phyloP scores from a whole-genome alignment of 2,888 invertebrate genomes.

The Zeuzera pyrina region DNA sequence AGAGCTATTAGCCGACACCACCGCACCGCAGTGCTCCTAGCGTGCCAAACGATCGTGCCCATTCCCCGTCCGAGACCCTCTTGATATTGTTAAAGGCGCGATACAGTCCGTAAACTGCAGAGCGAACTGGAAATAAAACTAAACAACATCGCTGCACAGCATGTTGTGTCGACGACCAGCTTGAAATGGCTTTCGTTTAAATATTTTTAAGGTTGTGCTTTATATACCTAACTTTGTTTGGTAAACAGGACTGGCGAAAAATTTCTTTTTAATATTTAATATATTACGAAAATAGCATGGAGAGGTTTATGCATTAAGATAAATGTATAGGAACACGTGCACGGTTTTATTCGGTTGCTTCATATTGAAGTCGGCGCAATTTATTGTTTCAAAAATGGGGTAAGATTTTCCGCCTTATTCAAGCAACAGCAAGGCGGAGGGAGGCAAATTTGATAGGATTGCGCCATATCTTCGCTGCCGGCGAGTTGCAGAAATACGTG shows the following conservation, averaged over 20 bases:
- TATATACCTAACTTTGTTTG: too few species aligned
- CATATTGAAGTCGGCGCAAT: constrained; percentile 48
- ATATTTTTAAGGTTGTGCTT: too few species aligned
- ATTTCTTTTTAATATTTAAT: too few species aligned
- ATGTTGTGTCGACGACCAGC: constrained; percentile 13
- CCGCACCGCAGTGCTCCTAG: constrained; percentile 38
- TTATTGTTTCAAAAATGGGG: constrained; percentile 49
- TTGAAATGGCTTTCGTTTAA: too few species aligned
- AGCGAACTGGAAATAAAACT: constrained; percentile 28
- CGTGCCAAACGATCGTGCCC: constrained; percentile 53
- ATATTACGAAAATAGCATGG: too few species aligned
- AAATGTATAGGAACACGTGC: constrained; percentile 18
- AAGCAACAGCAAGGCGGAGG: constrained; percentile 52
- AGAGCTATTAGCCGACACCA: constrained; percentile 66
- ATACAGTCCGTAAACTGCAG: constrained; percentile 34
- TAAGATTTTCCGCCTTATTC: constrained; percentile 64
- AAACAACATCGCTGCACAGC: constrained; percentile 26
- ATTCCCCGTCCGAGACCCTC: constrained; percentile 30
- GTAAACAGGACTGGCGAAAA: too few species aligned
- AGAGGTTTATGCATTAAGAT: too few species aligned
- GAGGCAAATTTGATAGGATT: constrained; percentile 67
- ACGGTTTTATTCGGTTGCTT: constrained; percentile 28
- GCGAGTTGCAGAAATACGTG: constrained; percentile 56
- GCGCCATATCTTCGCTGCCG: constrained; percentile 61
- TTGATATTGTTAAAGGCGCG: constrained; percentile 42